A percentile compares a stretch with the other conserved stretches of the same genome.
These are phyloP conservation scores for Anastatus disparis DNA, from an alignment of 1,140 invertebrate species.

Conservation along the genomic window DNA sequence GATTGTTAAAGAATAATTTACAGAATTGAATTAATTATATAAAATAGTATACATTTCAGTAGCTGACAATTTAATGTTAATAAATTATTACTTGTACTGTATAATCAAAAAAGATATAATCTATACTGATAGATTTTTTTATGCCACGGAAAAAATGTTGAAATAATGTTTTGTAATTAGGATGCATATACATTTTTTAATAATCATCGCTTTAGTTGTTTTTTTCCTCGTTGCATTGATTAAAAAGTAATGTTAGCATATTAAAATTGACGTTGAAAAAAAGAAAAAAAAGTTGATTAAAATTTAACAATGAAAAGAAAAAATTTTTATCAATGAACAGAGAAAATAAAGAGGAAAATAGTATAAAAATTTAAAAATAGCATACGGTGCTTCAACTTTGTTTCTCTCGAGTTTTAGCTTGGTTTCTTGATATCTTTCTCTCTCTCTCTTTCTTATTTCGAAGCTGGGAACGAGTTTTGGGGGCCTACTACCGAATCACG, in stretches of 20 bases:
- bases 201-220: conserved; percentile 2
- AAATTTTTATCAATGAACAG: background rate
- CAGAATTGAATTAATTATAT: no score
- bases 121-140: conserved; percentile 6
- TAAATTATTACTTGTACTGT: background rate
- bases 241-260: background rate
- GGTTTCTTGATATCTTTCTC: no score
- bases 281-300: background rate
- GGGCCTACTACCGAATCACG: conserved; percentile 13
- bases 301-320: background rate
- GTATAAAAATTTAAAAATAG: background rate
- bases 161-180: background rate
- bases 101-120: background rate
- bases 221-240: background rate
- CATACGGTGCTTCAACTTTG: no score
- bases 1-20: background rate
- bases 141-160: background rate
- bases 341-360: background rate
- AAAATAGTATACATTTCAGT: background rate
- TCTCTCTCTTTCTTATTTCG: no score
- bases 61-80: background rate
- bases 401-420: no score
- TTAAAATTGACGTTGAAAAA: background rate
- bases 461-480: conserved; percentile 6
- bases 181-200: conserved; percentile 8